These are phyloP conservation scores for Anagrus nilaparvatae DNA, from an alignment of 1,140 invertebrate genomes.

Conservation along the genomic window DNA sequence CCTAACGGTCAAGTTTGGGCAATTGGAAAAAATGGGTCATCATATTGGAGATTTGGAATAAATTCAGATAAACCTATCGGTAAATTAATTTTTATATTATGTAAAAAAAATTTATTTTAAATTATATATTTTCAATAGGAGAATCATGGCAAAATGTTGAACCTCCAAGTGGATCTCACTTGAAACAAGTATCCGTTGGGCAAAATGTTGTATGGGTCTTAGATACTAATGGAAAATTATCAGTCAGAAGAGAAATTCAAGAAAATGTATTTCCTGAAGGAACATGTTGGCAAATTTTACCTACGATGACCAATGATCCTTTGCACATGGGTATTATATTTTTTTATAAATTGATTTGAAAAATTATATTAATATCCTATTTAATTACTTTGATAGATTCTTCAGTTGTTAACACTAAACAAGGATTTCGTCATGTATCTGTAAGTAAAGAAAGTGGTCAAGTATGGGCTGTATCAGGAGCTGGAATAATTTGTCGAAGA, in stretches of 20 bases:
- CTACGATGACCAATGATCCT: slow-evolving; percentile 47
- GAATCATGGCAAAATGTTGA: slow-evolving; percentile 52
- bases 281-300: slow-evolving; percentile 56
- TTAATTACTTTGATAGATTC: slow-evolving; percentile 24
- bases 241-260: slow-evolving; percentile 55
- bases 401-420: slow-evolving; percentile 33
- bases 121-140: slow-evolving; percentile 30
- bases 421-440: slow-evolving; percentile 55
- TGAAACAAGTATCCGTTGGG: slow-evolving; percentile 68
- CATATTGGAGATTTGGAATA: slow-evolving; percentile 66
- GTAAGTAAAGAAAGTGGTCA: slow-evolving; percentile 46
- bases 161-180: slow-evolving; percentile 52
- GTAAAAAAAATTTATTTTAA: slow-evolving; percentile 6
- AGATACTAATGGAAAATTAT: slow-evolving; percentile 51
- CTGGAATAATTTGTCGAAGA: slow-evolving; percentile 62
- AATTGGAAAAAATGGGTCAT: slow-evolving; percentile 72
- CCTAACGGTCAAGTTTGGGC: slow-evolving; percentile 70
- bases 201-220: slow-evolving; percentile 59
- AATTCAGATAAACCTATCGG: slow-evolving; percentile 53
- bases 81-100: slow-evolving; percentile 14
- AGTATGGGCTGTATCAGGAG: slow-evolving; percentile 63
- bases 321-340: slow-evolving; percentile 41
- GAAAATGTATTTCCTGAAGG: slow-evolving; percentile 61
- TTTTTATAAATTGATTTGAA: neutral
- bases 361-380: slow-evolving; percentile 5